phyloP scores from a whole-genome alignment of 30 jellyfish, hydroid and myxozoan species.

The Cassiopea andromeda region DNA sequence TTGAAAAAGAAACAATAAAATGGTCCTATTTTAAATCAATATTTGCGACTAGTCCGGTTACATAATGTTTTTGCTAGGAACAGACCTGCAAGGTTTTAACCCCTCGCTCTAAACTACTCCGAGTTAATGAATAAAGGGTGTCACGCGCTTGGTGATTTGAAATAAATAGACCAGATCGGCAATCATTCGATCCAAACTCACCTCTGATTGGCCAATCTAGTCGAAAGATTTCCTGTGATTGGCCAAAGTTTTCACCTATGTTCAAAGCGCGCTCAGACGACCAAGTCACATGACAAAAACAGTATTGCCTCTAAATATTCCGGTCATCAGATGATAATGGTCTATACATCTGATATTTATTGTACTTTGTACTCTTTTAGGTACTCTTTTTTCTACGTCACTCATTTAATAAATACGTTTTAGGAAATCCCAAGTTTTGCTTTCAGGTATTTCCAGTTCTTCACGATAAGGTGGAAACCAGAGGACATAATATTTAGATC shows the following conservation, averaged over 20 bases:
- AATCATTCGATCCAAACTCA: background rate
- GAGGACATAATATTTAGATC: too few species aligned
- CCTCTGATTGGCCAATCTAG: background rate
- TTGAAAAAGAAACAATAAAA: background rate
- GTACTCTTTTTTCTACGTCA: too few species aligned
- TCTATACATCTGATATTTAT: background rate
- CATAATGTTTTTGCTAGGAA: background rate
- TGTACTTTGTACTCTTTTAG: conserved; percentile 7
- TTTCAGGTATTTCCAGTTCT: too few species aligned
- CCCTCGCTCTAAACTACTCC: background rate
- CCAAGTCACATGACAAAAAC: conserved; percentile 41
- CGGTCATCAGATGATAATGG: background rate
- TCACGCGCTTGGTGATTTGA: background rate
- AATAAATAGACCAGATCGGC: background rate
- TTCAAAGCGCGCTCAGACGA: conserved; percentile 2
- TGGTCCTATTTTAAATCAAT: background rate
- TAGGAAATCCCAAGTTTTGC: too few species aligned
- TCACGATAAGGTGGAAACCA: too few species aligned
- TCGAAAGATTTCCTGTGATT: background rate
- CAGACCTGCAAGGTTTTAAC: background rate
- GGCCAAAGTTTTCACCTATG: background rate
- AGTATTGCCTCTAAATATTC: background rate
- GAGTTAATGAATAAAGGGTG: background rate
- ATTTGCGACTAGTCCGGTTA: background rate
- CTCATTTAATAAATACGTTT: too few species aligned